These are phyloP conservation scores for Acanthosoma haemorrhoidale DNA, from an alignment of 2,888 invertebrate species.

Conservation along the genomic window DNA sequence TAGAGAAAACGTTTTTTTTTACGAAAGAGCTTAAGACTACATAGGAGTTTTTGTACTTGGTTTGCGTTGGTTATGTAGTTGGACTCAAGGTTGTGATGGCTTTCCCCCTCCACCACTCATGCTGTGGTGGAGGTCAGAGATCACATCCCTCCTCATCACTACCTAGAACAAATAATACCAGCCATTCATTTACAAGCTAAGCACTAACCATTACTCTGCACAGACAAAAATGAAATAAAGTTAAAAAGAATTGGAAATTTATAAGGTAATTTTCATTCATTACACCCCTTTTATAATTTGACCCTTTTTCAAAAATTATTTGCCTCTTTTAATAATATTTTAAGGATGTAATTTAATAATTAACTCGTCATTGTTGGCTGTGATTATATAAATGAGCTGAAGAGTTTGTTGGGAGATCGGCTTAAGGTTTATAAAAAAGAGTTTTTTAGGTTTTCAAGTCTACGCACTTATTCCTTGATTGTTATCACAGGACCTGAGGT, in stretches of 20 bases:
- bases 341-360: too few species aligned
- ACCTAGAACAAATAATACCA: too few species aligned
- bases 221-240: too few species aligned
- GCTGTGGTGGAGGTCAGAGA: slow-evolving; percentile 33
- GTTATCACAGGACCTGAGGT: too few species aligned
- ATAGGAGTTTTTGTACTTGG: slow-evolving; percentile 21
- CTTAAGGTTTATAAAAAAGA: too few species aligned
- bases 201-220: not conserved
- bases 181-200: not conserved
- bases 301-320: not conserved
- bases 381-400: too few species aligned
- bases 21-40: slow-evolving; percentile 8
- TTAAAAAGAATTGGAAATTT: too few species aligned
- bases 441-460: too few species aligned
- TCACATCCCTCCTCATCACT: slow-evolving; percentile 39
- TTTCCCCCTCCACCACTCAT: slow-evolving; percentile 8
- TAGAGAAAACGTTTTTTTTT: not conserved
- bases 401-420: too few species aligned
- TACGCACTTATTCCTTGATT: too few species aligned
- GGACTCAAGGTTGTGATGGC: slow-evolving; percentile 10
- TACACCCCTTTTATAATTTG: not conserved
- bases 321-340: too few species aligned
- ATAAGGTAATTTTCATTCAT: not conserved
- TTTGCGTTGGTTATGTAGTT: slow-evolving; percentile 14
- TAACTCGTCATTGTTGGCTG: too few species aligned